Percentiles rank a stretch among this genome's conserved stretches.
Evolutionary conservation across 1,140 invertebrate species (phyloP).

Genomic region (Plutomurus gul): DNA sequence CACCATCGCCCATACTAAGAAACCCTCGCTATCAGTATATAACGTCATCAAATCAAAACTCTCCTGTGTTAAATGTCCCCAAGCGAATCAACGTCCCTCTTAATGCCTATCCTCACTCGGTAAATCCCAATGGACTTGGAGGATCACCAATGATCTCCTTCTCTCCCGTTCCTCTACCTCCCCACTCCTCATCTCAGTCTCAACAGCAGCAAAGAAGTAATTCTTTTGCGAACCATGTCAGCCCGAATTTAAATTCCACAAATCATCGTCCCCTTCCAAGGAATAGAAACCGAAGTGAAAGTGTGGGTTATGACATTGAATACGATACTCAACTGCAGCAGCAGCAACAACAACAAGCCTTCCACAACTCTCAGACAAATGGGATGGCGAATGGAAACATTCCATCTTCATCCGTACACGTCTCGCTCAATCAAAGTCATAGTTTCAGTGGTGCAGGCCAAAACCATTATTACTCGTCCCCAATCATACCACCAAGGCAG

Average conservation of each 20-base stretch:
- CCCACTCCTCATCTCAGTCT: too few species aligned
- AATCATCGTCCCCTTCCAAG: not conserved
- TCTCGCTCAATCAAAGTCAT: slow-evolving; percentile 38
- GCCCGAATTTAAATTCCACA: not conserved
- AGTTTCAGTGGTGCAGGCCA: not conserved
- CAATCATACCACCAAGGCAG: slow-evolving; percentile 19
- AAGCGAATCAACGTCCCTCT: slow-evolving; percentile 41
- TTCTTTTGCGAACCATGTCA: not conserved
- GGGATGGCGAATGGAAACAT: not conserved
- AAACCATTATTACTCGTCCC: slow-evolving; percentile 47
- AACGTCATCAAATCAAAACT: slow-evolving; percentile 53
- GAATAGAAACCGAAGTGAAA: not conserved
- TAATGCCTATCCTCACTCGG: not conserved
- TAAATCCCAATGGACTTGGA: slow-evolving; percentile 2
- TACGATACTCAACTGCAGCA: not conserved
- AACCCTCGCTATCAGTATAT: slow-evolving; percentile 53
- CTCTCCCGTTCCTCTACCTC: not conserved
- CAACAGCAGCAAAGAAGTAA: not conserved
- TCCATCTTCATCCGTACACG: not conserved
- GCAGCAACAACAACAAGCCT: not conserved
- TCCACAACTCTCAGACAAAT: not conserved
- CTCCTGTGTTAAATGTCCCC: slow-evolving; percentile 48
- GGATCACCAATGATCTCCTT: not conserved
- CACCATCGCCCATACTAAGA: slow-evolving; percentile 43
- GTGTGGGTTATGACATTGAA: not conserved